Conservation (phyloP, 64 coral and sea anemone genomes). For the Montipora cactus region DNA sequence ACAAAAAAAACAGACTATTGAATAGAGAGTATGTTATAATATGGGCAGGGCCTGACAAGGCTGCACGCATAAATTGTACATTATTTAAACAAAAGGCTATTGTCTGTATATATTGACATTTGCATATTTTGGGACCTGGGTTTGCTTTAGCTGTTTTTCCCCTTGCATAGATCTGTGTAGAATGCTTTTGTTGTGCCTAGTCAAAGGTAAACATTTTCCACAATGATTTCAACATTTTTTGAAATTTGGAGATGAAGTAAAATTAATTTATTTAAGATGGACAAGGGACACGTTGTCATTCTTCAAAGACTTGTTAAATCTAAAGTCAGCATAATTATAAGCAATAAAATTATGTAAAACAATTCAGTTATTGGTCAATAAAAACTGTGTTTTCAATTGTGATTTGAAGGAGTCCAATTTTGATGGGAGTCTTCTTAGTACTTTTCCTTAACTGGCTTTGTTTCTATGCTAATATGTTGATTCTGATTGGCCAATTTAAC, state of each 20-base stretch:
- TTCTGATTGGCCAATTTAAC: too few species aligned
- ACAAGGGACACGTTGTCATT: background rate
- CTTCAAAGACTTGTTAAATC: background rate
- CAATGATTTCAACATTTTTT: constrained; percentile 1
- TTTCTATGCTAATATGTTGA: too few species aligned
- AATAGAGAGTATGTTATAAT: constrained; percentile 68
- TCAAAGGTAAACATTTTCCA: background rate
- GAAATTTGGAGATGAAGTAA: background rate
- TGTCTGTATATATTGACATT: constrained; percentile 74
- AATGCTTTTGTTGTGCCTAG: background rate
- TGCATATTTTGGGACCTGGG: constrained; percentile 9
- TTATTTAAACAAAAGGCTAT: constrained; percentile 81
- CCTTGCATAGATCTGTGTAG: background rate
- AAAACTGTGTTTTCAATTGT: background rate
- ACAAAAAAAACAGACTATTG: constrained; percentile 68
- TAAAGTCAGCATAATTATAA: background rate
- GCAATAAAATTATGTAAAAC: background rate
- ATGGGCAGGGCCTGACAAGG: background rate
- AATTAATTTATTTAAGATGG: constrained; percentile 45
- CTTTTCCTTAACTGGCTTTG: too few species aligned
- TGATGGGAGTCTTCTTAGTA: too few species aligned
- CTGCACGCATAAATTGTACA: constrained; percentile 79
- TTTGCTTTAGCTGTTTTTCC: background rate
- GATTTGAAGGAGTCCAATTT: too few species aligned
- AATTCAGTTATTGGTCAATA: background rate